Evolutionary conservation across 1,140 invertebrate genomes (phyloP), one percentile per base, ranked within the genome.

Genomic region (Melipona quadrifasciata): DNA sequence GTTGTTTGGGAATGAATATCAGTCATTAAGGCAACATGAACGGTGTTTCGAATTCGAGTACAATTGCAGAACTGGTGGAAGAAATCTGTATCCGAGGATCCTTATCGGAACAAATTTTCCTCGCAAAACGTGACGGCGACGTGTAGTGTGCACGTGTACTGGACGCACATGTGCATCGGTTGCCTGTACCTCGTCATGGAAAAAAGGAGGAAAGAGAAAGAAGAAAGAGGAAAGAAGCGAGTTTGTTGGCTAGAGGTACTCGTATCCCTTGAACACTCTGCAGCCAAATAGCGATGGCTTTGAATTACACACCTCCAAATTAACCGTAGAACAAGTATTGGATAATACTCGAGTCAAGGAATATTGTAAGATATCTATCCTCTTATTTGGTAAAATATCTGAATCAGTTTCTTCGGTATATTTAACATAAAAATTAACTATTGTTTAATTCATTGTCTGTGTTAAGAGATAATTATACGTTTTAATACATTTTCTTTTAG

Each of bases 201-300:
- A 82, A 55, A 79, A 84, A 75, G 58, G 80, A 78, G 67, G 79
- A 84, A 78, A 61, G 80, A 72, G 39, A 39, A 86, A 83, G 86
- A 84, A 57, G 81, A 84, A 74, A 61, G 80, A 76, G 65, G 81
- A 84, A 79, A 68, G 84, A 70, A 68, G 47, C 76, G 80, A 88
- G 77, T 72, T 79, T 55, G 83, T 76, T 73, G 79, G 47, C 70
- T 57, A 67, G 58, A 65, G 84, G n/a, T 65, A 70, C 19, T 68
- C 55, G 57, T 73, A 58, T 57, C 64, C 10, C 24, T 57, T 34
- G 61, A 65, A n/a, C 24, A 21, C 39, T 31, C 21, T 53, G 55
- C 14, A 21, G 6, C 11, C 14, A 14, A 3, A 24, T 57, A 80
- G 77, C 31, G 51, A 80, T 34, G 17, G 77, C 65, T 70, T 70